Evolutionary conservation across 1,140 invertebrate species (phyloP), one percentile per base, ranked within the genome.

Genomic region (Muscidifurax raptorellus): DNA sequence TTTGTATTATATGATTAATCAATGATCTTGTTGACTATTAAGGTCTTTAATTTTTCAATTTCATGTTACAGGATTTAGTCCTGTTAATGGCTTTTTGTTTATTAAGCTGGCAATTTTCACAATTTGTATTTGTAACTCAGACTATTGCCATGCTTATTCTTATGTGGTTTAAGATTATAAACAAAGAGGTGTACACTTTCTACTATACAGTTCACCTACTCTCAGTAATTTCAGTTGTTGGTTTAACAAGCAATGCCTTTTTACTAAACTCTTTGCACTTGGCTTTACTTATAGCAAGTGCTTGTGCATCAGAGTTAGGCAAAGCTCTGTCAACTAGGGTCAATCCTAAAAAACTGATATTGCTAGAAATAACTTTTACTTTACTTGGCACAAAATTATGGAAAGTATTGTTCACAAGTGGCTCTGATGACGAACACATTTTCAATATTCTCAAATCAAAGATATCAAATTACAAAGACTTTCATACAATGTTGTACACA

Each of bases 401-500:
- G 25, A 91, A 92, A 76, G 88, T 87, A 1, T 88, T 90, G 13
- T 90, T 93, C 1, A 86, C 92, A 2, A 88, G 91, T 13, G 91
- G 91, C 0, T 88, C 94, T 69, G 94, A 95, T 30, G 94, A 97
- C 93, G 93, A 94, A 36, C 97, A 98, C 88, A 95, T 98, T 67
- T 95, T 95, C 89, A 96, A 97, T 86, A 94, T 98, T 67, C 91
- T 98, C 0, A 94, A 92, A 80, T 95, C 97, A 1, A 98, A 98
- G 91, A 95, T 98, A 67, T 95, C 94, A 0, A 91, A 94, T 87
- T 97, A 95, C 89, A 95, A 95, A 88, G 96, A 95, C 87, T 98
- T 98, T 88, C 96, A 98, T 89, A 97, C 97, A 0, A 91, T 96
- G 88, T 92, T 98, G 15, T 98, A 98, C 87, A 97, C 96, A 0